Percentiles rank a stretch among this genome's conserved stretches.
Evolutionary conservation across 2,797 vertebrate species (phyloP).

Genomic region (Orientallactaga sibirica): DNA sequence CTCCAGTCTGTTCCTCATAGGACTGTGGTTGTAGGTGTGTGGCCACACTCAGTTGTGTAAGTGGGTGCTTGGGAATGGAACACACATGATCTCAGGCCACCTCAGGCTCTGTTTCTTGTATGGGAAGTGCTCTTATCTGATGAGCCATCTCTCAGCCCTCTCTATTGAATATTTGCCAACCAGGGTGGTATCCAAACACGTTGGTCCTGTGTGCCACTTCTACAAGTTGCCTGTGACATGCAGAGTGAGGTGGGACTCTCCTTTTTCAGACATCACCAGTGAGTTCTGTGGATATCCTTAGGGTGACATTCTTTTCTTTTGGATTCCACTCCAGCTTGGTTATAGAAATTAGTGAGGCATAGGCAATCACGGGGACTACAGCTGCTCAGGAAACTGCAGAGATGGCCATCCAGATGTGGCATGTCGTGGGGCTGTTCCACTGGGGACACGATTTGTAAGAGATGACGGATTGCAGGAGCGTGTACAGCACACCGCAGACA

Average conservation of each 20-base stretch:
- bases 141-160: too few species aligned
- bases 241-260: slow-evolving; percentile 54
- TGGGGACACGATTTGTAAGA: slow-evolving; percentile 89
- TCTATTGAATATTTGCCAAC: neutral
- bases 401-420: slow-evolving; percentile 87
- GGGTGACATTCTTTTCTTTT: slow-evolving; percentile 84
- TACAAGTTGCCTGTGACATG: slow-evolving; percentile 22
- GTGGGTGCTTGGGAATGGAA: too few species aligned
- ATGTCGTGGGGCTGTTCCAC: slow-evolving; percentile 87
- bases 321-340: too few species aligned
- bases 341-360: too few species aligned
- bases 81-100: too few species aligned
- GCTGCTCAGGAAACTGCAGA: slow-evolving; percentile 88
- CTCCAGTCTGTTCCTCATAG: too few species aligned
- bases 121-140: too few species aligned
- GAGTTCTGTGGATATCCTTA: slow-evolving; percentile 89
- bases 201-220: slow-evolving; percentile 59
- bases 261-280: slow-evolving; percentile 83
- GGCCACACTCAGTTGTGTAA: too few species aligned
- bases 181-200: neutral
- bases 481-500: slow-evolving; percentile 90
- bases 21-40: too few species aligned
- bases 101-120: too few species aligned
- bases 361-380: slow-evolving; percentile 87
- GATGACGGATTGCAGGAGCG: slow-evolving; percentile 91